These are phyloP conservation scores for Sinocyclocheilus maitianheensis DNA, from an alignment of 2,113 vertebrate genomes.

Conservation along the genomic window DNA sequence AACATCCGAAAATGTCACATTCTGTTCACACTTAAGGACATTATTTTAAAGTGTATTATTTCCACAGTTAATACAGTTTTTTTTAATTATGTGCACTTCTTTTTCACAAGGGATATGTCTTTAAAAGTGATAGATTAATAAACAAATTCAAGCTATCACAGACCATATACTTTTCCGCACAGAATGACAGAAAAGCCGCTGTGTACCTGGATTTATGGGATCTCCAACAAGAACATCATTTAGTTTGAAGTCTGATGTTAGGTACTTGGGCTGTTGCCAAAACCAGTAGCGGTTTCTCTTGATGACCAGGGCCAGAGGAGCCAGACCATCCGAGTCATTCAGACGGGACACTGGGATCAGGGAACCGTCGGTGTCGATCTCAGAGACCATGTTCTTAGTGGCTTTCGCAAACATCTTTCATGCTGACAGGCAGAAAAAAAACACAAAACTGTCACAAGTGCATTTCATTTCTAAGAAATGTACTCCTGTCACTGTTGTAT, in stretches of 20 bases:
- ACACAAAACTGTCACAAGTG: background rate
- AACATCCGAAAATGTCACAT: no score
- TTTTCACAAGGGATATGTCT: background rate
- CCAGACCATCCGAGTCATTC: slow-evolving; percentile 82
- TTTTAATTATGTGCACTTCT: no score
- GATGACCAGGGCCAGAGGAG: slow-evolving; percentile 82
- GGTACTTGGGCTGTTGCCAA: slow-evolving; percentile 89
- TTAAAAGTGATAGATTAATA: background rate
- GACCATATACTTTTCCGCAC: background rate
- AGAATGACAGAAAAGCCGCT: background rate
- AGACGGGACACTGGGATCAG: slow-evolving; percentile 83
- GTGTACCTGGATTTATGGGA: slow-evolving; percentile 82
- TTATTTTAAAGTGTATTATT: no score
- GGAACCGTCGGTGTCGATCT: slow-evolving; percentile 81
- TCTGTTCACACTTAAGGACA: no score
- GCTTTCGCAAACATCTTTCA: slow-evolving; percentile 89
- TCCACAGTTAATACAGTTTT: no score
- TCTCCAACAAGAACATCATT: slow-evolving; percentile 83
- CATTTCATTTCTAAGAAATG: background rate
- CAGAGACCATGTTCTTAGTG: slow-evolving; percentile 86
- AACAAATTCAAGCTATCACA: background rate
- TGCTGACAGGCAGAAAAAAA: background rate
- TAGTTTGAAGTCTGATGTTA: slow-evolving; percentile 81
- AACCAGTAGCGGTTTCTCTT: slow-evolving; percentile 85
- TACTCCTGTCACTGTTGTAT: background rate